phyloP scores from a whole-genome alignment of 2,888 invertebrate species.

The Ommatoiulus sabulosus region DNA sequence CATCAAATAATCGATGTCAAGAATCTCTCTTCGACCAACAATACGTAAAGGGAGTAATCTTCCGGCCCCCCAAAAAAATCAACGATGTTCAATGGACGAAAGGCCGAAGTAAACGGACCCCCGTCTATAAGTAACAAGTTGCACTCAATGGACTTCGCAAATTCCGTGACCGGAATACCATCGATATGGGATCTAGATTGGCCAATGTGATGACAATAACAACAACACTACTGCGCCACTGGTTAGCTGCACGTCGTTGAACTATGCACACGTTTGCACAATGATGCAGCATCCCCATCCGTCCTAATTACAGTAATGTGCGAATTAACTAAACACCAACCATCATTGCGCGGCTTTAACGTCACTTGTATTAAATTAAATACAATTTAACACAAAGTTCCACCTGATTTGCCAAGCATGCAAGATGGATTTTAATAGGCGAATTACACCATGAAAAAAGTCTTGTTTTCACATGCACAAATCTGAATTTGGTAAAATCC shows the following conservation, averaged over 20 bases:
- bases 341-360: too few species aligned
- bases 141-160: not conserved
- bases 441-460: too few species aligned
- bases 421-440: too few species aligned
- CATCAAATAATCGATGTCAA: constrained; percentile 35
- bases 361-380: too few species aligned
- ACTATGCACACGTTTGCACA: not conserved
- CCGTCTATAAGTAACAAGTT: not conserved
- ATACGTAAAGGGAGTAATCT: not conserved
- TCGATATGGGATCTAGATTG: not conserved
- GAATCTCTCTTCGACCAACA: not conserved
- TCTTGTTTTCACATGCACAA: too few species aligned
- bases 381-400: too few species aligned
- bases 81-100: not conserved
- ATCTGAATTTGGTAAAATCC: too few species aligned
- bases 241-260: not conserved
- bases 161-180: not conserved
- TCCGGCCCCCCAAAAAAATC: not conserved
- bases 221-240: not conserved
- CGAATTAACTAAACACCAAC: too few species aligned
- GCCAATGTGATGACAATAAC: not conserved
- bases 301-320: too few species aligned
- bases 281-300: too few species aligned
- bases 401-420: too few species aligned
- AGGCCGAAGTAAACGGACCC: not conserved